Base-by-base conservation (phyloP, 2,888 invertebrate species). In the Bhutanitis thaidina region DNA sequence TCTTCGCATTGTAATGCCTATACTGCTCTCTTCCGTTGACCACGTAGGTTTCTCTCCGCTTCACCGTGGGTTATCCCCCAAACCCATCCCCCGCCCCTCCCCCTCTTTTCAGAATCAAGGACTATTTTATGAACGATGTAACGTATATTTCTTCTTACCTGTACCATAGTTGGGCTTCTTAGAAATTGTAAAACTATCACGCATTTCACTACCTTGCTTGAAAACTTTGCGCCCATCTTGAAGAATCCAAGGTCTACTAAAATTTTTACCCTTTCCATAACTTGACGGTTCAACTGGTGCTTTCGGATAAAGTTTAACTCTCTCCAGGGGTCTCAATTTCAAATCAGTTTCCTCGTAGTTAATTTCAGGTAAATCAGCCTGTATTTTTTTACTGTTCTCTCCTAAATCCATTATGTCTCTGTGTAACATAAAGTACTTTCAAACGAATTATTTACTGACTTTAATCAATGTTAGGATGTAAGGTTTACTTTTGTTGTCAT, bases 191-290 rank as follows among this genome's bases (percentile, higher is more conserved):
- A 65, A 89, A 39, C 56, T 64, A 30, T 69, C 74, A 8, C 77
- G 77, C 86, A 85, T 87, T 68, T 83, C 85, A 59, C 86, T 89
- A 2, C 86, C 85, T 50, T 71, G 68, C 4, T 63, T 70, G 2
- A 78, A 77, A 25, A 73, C 67, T 54, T 71, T 69, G 1, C 86
- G 76, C 1, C 87, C 88, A 63, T 89, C 89, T 52, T 86, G 84
- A 40, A 89, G 65, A 43, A 89, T 89, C 89, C 89, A 89, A 1
- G 77, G 71, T 20, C 85, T 74, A 53, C 89, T 89, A 43, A 65
- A 86, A 40, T 77, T 78, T 53, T 80, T 80, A 12, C 76, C 76
- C 69, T 74, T 87, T 0, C 80, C 83, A 60, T 87, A 86, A 1
- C 78, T 69, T 20, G 86, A 80, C 7, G 79, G 77, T 64, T 88